phyloP scores from a whole-genome alignment of 2,888 invertebrate genomes.

The Seira musarum region DNA sequence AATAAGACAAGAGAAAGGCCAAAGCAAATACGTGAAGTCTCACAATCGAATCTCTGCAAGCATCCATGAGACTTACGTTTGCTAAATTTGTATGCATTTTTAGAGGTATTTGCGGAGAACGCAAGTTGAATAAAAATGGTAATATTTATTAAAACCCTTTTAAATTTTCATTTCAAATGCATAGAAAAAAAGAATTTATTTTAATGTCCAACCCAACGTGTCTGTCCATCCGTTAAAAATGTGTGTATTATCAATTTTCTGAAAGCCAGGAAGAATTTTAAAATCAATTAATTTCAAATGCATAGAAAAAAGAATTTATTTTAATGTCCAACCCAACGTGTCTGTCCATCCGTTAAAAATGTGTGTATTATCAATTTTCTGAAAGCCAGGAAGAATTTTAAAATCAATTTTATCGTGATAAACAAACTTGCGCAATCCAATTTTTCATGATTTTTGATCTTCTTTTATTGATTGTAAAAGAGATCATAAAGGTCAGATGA shows the following conservation, averaged over 20 bases:
- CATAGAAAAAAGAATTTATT: not conserved
- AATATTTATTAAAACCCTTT: slow-evolving; percentile 1
- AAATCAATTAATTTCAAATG: not conserved
- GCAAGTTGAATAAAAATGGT: not conserved
- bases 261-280: not conserved
- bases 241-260: not conserved
- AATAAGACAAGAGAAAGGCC: slow-evolving; percentile 5
- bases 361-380: not conserved
- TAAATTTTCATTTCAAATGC: slow-evolving; percentile 1
- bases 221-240: not conserved
- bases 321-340: not conserved
- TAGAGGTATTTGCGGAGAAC: not conserved
- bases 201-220: not conserved
- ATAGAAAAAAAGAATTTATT: not conserved
- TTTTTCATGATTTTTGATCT: too few relatives aligned
- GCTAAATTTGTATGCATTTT: not conserved
- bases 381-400: not conserved
- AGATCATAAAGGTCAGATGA: too few relatives aligned
- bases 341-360: not conserved
- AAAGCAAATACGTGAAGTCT: not conserved
- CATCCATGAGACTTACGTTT: too few relatives aligned
- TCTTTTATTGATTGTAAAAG: too few relatives aligned
- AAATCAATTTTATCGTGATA: too few relatives aligned
- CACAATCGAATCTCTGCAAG: too few relatives aligned
- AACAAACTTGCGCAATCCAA: too few relatives aligned